Conservation (phyloP, 1,140 invertebrate species). For the Drosophila sp. region DNA sequence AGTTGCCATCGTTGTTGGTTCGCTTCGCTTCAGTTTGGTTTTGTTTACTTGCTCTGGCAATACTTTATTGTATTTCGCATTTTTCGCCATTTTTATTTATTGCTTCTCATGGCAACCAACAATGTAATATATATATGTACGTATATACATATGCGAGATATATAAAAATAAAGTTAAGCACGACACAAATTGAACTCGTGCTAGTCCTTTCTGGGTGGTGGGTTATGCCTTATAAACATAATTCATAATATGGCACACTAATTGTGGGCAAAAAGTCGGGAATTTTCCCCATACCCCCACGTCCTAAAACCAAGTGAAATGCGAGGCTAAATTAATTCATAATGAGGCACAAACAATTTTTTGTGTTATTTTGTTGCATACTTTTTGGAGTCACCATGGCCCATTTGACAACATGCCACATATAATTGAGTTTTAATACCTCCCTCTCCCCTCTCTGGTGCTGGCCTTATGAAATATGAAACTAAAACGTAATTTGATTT, state of each 20-base stretch:
- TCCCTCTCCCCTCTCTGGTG: not conserved
- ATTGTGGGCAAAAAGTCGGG: slow-evolving; percentile 55
- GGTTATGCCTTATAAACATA: slow-evolving; percentile 55
- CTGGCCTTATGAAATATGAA: slow-evolving; percentile 29
- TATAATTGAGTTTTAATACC: slow-evolving; percentile 74
- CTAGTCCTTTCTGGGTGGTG: not conserved
- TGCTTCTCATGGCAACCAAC: slow-evolving; percentile 50
- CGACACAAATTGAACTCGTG: slow-evolving; percentile 47
- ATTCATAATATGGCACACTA: slow-evolving; percentile 67
- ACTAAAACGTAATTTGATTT: slow-evolving; percentile 52
- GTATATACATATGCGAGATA: slow-evolving; percentile 6
- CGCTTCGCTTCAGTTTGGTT: slow-evolving; percentile 35
- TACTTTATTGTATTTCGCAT: slow-evolving; percentile 80
- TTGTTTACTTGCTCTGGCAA: slow-evolving; percentile 61
- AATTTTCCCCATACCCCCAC: not conserved
- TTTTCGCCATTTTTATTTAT: slow-evolving; percentile 76
- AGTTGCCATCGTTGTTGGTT: slow-evolving; percentile 35
- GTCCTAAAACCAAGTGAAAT: slow-evolving; percentile 43
- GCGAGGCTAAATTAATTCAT: slow-evolving; percentile 73
- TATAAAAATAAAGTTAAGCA: slow-evolving; percentile 21
- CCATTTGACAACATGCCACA: slow-evolving; percentile 72
- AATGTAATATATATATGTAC: slow-evolving; percentile 2
- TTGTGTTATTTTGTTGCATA: slow-evolving; percentile 41
- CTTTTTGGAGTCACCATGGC: slow-evolving; percentile 30
- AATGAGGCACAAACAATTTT: slow-evolving; percentile 47